Evolutionary conservation across 1,140 invertebrate genomes (phyloP), one percentile per base, ranked within the genome.

Genomic region (Procambarus virginalis): DNA sequence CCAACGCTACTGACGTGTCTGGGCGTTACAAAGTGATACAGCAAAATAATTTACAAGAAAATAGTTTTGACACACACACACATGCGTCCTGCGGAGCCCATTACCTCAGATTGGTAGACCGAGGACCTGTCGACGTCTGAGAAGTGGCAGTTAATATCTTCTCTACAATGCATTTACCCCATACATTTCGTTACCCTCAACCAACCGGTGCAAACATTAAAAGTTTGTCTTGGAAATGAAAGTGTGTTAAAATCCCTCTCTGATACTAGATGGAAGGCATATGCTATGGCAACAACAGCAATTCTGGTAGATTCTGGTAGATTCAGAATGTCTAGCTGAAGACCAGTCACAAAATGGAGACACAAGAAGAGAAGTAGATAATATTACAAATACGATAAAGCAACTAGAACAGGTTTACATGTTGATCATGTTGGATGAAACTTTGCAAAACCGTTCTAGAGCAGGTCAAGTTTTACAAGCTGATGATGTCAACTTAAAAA

Each of bases 321-420:
- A 49, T 17, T 55, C 58, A 55, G 79, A 81, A 55, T 10, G 55
- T 60, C 34, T 81, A 81, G 51, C 5, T 3, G 79, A 64, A 64
- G 51, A 81, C 20, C 4, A 55, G 17, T 55, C 22, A 55, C 51
- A 81, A 81, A 64, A 81, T 14, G 58, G n/a, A 64, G 51, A 81
- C 60, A 64, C 60, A 17, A 64, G 60, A 64, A 64, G 8, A 64
- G 60, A 55, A 55, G 60, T 14, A 64, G 34, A 45, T 34, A 34
- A 22, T 81, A 92, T 91, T 64, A 14, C 20, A 64, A 64, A 9
- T 2, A 8, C 12, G 60, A 9, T 64, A 20, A 9, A 64, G 17
- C 84, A 91, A 73, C 76, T 92, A 92, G 91, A 92, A 92, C 91
- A 17, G 87, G 84, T 91, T 88, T 91, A 92, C 55, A 91, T 91